These are phyloP conservation scores for Ceratitis capitata DNA, from an alignment of 1,140 invertebrate genomes.

Conservation along the genomic window DNA sequence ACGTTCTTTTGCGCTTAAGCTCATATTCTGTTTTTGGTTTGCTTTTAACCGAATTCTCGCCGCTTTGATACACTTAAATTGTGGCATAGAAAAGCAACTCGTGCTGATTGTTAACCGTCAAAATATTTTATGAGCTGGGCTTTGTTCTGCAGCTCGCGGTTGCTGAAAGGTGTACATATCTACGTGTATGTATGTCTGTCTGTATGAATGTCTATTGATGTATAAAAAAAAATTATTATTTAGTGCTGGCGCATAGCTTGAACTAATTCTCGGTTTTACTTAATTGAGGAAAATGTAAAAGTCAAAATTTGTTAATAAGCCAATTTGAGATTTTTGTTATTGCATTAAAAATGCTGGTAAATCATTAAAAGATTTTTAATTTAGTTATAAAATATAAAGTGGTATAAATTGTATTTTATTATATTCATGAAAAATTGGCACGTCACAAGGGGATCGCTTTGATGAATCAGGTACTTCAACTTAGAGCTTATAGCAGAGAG, in stretches of 20 bases:
- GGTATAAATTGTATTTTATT: no score
- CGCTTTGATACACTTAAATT: neutral
- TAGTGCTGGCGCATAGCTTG: neutral
- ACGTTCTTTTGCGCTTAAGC: neutral
- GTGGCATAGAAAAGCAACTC: neutral
- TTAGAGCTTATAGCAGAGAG: no score
- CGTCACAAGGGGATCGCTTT: no score
- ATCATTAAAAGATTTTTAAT: neutral
- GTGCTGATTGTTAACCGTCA: conserved; percentile 2
- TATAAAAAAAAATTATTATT: neutral
- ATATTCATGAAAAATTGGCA: no score
- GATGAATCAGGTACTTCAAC: no score
- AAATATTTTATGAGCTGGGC: neutral
- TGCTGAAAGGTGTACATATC: neutral
- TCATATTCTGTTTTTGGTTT: neutral
- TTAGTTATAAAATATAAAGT: neutral
- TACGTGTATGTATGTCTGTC: neutral
- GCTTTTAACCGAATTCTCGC: neutral
- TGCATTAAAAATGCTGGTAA: neutral
- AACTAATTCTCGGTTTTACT: neutral
- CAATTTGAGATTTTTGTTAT: neutral
- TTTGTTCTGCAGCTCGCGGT: neutral
- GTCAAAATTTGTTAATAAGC: neutral
- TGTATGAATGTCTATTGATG: neutral
- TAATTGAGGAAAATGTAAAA: neutral